Evolutionary conservation across 2,888 invertebrate genomes (phyloP).

Genomic region (Xestia c-nigrum): DNA sequence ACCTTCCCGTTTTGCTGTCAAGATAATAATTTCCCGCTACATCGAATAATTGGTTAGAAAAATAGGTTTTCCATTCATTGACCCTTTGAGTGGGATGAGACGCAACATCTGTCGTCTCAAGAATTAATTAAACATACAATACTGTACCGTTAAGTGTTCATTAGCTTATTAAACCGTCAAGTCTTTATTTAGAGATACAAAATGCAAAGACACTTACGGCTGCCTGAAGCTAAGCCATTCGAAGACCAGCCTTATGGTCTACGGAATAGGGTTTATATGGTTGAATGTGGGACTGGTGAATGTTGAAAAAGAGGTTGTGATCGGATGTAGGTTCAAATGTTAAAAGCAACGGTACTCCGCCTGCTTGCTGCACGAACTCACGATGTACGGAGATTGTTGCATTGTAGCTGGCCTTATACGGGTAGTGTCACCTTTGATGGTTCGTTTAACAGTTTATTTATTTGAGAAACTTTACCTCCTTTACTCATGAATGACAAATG

Average conservation of each 20-base stretch:
- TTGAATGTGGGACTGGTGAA: conserved; percentile 10
- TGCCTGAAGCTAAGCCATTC: conserved; percentile 25
- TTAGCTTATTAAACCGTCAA: conserved; percentile 67
- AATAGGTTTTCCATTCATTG: conserved; percentile 38
- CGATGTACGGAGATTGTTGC: conserved; percentile 58
- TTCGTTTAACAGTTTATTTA: conserved; percentile 11
- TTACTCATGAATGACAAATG: conserved; percentile 14
- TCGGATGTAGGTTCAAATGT: conserved; percentile 69
- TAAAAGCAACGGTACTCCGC: conserved; percentile 72
- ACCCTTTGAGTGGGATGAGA: conserved; percentile 51
- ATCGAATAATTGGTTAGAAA: neutral
- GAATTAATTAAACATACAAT: conserved; percentile 71
- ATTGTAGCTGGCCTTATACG: conserved; percentile 61
- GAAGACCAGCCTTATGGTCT: conserved; percentile 22
- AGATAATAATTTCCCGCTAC: conserved; percentile 14
- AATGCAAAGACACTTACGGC: conserved; percentile 27
- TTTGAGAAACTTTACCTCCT: conserved; percentile 9
- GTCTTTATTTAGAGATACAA: conserved; percentile 59
- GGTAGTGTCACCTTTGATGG: conserved; percentile 42
- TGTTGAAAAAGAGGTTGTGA: conserved; percentile 63
- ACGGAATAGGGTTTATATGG: conserved; percentile 28
- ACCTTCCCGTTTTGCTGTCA: conserved; percentile 6
- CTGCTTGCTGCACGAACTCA: conserved; percentile 68
- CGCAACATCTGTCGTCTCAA: conserved; percentile 67
- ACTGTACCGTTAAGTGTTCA: conserved; percentile 70